Evolutionary conservation across 2,888 invertebrate species (phyloP), one percentile per base, ranked within the genome.

Genomic region (Linnaemya tessellans): DNA sequence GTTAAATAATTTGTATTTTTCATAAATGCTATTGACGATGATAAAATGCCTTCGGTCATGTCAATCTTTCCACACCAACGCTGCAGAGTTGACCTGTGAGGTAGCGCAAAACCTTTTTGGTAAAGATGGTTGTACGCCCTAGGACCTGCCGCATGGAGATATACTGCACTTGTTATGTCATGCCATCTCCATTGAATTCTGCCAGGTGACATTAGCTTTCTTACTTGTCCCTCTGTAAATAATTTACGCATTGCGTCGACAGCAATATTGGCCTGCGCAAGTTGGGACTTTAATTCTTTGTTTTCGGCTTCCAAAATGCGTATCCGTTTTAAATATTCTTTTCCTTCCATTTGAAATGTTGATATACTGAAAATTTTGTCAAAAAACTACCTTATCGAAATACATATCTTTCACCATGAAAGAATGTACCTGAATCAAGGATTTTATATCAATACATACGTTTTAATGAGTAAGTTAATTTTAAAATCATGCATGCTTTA

Each of bases 71-170:
- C n/a, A n/a, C n/a, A n/a, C n/a, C n/a, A n/a, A n/a, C n/a, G n/a
- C n/a, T n/a, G n/a, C n/a, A n/a, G n/a, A n/a, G n/a, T n/a, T n/a
- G n/a, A n/a, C n/a, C n/a, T n/a, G n/a, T n/a, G 43, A 43, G 43
- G 43, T 43, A 43, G 43, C 43, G 43, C 15, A 43, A 43, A 43
- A 43, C 43, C 43, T 43, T 43, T 43, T 15, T 13, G 9, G 43
- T 46, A 43, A 7, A 64, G 18, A 8, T 43, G 22, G 9, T 64
- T 64, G 20, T 64, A 64, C 4, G 64, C 64, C 22, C 43, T 43
- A 4, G 65, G 22, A 0, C 43, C n/a, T 3, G 65, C 25, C 4
- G 43, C 49, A n/a, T 35, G 18, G 5, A 49, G 49, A 20, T 20
- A 49, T n/a, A 68, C 18, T 7, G 67, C 49, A 20, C 11, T 51